Percentiles rank a stretch among this genome's conserved stretches.
Conservation (phyloP, 2,888 invertebrate species). For the Tuta absoluta region DNA sequence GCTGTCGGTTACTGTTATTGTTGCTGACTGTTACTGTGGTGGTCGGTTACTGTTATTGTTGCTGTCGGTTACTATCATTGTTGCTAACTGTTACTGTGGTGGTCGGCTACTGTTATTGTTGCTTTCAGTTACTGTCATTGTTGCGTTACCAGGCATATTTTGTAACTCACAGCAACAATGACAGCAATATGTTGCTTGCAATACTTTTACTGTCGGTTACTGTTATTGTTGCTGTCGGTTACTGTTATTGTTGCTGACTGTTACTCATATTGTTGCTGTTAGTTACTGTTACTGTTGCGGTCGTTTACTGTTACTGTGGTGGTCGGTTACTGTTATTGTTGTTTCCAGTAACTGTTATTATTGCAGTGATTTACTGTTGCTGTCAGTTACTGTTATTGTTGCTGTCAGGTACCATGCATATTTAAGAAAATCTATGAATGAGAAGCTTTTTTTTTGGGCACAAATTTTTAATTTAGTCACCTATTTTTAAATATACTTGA, state of each 20-base stretch:
- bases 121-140: background rate
- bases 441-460: too few species aligned
- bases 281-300: background rate
- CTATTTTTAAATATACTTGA: too few species aligned
- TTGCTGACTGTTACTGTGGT: background rate
- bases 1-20: background rate
- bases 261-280: background rate
- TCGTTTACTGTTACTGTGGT: background rate
- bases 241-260: background rate
- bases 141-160: too few species aligned
- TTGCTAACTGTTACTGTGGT: background rate
- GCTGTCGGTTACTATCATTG: background rate
- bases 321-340: background rate
- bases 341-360: background rate
- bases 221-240: background rate
- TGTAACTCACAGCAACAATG: too few species aligned
- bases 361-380: background rate
- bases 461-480: too few species aligned
- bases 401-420: background rate
- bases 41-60: background rate
- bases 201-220: background rate
- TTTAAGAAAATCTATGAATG: too few species aligned
- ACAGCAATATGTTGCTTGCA: too few species aligned
- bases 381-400: background rate
- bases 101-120: background rate